Base-by-base conservation (phyloP, 2,797 vertebrate species). In the Lemur catta region DNA sequence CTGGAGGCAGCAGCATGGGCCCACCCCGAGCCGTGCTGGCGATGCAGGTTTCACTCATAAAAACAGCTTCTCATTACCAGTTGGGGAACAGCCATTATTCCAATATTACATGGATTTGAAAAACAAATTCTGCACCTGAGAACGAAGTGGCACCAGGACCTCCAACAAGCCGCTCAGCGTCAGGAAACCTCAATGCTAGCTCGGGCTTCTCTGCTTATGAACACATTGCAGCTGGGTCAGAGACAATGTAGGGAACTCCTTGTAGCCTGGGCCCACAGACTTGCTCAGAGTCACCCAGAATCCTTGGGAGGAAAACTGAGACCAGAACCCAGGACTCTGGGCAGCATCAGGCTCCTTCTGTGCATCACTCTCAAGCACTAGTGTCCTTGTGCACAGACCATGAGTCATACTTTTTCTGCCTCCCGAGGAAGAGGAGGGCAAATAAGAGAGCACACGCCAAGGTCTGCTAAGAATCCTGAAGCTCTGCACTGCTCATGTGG, bases 1-100 rank as follows among this genome's bases (percentile, higher is more conserved):
- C 97, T 97, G 65, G 59, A 88, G 89, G 57, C 65, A 97, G 89
- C 97, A 97, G 98, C 82, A 7, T 79, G 94, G 97, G 87, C 96
- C 57, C 41, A 52, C n/a, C 92, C 92, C 88, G 52, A 61, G 82
- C 79, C 10, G 89, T 80, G 95, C 94, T 71, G 82, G 61, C 43
- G 18, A 41, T 84, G 79, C 33, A 0, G 2, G 76, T 93, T 96
- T 93, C 91, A 80, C 93, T 98, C 92, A 86, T 95, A 95, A 96
- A 98, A 94, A 41, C 15, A 52, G 61, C 94, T 95, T 97, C 96
- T 97, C 96, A 46, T 97, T 95, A 94, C 76, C 93, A 91, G 0
- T 57, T 86, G 89, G 92, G 94, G 89, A 97, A 94, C 59, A 96
- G 97, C 86, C 82, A 14, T 4, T 93, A 94, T 0, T 0, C 79